Conservation (phyloP, 2,888 invertebrate genomes). For the Tachina grossa region DNA sequence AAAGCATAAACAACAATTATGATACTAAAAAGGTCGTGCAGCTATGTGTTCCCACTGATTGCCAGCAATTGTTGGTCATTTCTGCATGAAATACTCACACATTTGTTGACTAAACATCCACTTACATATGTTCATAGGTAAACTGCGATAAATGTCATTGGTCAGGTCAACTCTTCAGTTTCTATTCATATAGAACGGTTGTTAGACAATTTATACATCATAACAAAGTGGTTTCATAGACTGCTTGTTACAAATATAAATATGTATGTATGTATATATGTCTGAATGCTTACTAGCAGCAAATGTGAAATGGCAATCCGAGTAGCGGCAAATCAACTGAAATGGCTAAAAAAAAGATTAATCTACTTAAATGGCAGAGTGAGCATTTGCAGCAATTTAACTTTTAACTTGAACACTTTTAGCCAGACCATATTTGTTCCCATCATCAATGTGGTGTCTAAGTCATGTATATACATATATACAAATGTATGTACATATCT, state of each 20-base stretch:
- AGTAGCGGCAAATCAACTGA: neutral
- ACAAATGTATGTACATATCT: no score
- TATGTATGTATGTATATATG: neutral
- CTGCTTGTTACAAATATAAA: no score
- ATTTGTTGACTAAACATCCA: neutral
- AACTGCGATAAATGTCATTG: neutral
- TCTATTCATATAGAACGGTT: slow-evolving; percentile 1
- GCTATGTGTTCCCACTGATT: slow-evolving; percentile 58
- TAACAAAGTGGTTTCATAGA: slow-evolving; percentile 27
- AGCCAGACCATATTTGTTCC: neutral
- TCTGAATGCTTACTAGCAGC: neutral
- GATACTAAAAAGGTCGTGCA: slow-evolving; percentile 47
- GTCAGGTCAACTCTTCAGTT: neutral
- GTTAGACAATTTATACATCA: slow-evolving; percentile 40
- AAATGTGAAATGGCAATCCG: neutral
- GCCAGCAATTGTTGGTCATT: slow-evolving; percentile 53
- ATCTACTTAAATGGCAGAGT: slow-evolving; percentile 26
- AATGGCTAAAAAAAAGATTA: neutral
- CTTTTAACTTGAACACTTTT: slow-evolving; percentile 23
- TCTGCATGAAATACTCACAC: slow-evolving; percentile 39
- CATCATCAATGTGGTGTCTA: no score
- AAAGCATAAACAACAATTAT: slow-evolving; percentile 19
- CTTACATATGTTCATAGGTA: neutral
- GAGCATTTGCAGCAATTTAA: slow-evolving; percentile 42
- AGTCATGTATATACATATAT: no score